Evolutionary conservation across 2,888 invertebrate species (phyloP), one percentile per base, ranked within the genome.

Genomic region (Dolichopus griseipennis): DNA sequence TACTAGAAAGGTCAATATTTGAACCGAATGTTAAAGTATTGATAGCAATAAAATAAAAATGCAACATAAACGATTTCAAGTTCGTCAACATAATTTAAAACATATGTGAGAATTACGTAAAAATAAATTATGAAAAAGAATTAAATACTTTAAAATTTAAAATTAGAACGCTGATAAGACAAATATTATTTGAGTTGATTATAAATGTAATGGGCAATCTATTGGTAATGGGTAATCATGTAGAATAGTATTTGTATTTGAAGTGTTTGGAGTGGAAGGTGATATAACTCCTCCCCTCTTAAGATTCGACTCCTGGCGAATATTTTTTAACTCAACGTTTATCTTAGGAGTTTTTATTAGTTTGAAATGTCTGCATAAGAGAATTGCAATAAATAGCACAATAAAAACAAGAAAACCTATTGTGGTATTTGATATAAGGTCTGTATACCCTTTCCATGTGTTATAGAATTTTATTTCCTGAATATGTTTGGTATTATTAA

Each of bases 261-360:
- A n/a, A n/a, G n/a, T n/a, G n/a, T n/a, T n/a, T 12, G 6, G 52
- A 52, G 52, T 63, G 66, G 66, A 66, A 27, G 63, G 21, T 41
- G 67, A 67, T 43, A n/a, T 67, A 67, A 67, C 67, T 41, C 27
- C 63, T 67, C 67, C 67, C 64, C 63, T 62, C 67, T 12, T 37
- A 63, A 63, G 67, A 37, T 22, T 67, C 67, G 63, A 67, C 67
- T 67, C 67, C 63, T 27, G 64, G 37, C 20, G 63, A 67, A 22
- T 22, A 41, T 20, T 27, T 37, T 67, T 62, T 20, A 63, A 41
- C 34, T 67, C 37, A 37, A 67, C 61, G 18, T 64, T 22, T 22
- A 67, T 37, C 5, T 22, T 67, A 21, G 52, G 15, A 21, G 15
- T 33, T 64, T 62, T 41, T 67, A 18, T 52, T 18, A 4, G 27